Percentiles rank a stretch among this genome's conserved stretches.
phyloP scores from a whole-genome alignment of 2,113 vertebrate genomes.

The Periophthalmus modestus region DNA sequence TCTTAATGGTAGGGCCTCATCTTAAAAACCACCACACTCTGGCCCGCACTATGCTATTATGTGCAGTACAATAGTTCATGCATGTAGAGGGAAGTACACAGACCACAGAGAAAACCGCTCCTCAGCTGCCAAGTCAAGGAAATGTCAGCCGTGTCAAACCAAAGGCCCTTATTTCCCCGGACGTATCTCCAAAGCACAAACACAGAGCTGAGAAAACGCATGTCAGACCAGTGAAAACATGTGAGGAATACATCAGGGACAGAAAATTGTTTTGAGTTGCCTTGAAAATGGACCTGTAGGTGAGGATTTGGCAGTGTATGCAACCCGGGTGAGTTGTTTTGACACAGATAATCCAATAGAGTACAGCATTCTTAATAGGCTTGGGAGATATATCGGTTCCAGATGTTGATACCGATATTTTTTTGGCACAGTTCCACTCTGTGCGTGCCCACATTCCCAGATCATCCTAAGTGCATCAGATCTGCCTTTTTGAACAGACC shows the following conservation, averaged over 20 bases:
- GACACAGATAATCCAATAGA: too few species aligned
- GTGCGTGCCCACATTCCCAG: too few species aligned
- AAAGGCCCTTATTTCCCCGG: slow-evolving; percentile 45
- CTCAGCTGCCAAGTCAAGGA: slow-evolving; percentile 38
- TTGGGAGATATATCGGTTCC: too few species aligned
- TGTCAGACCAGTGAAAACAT: slow-evolving; percentile 46
- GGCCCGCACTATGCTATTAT: not conserved
- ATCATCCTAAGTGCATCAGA: too few species aligned
- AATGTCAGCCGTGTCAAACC: slow-evolving; percentile 41
- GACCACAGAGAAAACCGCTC: slow-evolving; percentile 28
- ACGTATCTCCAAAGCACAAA: slow-evolving; percentile 29
- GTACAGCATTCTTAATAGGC: too few species aligned
- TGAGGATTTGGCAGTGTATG: slow-evolving; percentile 42
- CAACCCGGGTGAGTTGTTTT: slow-evolving; percentile 56
- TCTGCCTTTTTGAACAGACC: too few species aligned
- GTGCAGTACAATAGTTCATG: not conserved
- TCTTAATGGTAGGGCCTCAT: not conserved
- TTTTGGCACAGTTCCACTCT: too few species aligned
- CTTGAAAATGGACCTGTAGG: slow-evolving; percentile 30
- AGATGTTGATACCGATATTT: too few species aligned
- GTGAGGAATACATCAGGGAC: slow-evolving; percentile 24
- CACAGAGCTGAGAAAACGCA: slow-evolving; percentile 25
- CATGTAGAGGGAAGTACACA: slow-evolving; percentile 9
- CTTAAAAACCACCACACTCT: not conserved
- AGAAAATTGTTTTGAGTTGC: slow-evolving; percentile 22